These are phyloP conservation scores for Lanius ludovicianus DNA, from an alignment of 2,113 vertebrate genomes.

Conservation along the genomic window DNA sequence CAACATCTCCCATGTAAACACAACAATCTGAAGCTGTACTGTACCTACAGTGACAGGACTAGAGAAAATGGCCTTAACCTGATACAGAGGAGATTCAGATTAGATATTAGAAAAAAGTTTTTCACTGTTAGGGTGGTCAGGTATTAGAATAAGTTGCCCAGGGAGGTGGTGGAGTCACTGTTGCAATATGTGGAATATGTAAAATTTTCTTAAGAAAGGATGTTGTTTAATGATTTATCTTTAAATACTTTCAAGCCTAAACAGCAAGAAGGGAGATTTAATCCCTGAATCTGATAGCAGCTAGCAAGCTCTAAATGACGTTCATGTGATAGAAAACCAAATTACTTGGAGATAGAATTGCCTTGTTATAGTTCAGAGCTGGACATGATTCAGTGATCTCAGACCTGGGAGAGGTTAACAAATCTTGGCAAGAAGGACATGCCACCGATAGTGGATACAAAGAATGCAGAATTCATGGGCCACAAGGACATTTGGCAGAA, in stretches of 20 bases:
- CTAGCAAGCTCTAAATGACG: not conserved
- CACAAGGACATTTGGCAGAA: not conserved
- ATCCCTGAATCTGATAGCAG: not conserved
- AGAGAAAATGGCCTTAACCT: not conserved
- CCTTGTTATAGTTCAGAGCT: not conserved
- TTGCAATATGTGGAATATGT: not conserved
- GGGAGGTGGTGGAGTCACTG: not conserved
- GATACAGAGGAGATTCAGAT: not conserved
- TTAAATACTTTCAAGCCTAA: not conserved
- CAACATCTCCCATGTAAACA: not conserved
- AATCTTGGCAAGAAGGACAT: not conserved
- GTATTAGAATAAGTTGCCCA: not conserved
- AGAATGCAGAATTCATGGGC: not conserved
- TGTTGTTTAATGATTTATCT: not conserved
- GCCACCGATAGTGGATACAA: not conserved
- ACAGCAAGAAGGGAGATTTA: not conserved
- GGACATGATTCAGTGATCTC: not conserved
- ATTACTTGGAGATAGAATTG: not conserved
- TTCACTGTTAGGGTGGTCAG: not conserved
- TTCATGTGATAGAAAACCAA: not conserved
- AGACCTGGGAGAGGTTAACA: not conserved
- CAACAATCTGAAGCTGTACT: not conserved
- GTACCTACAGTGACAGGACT: not conserved
- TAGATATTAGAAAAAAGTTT: not conserved
- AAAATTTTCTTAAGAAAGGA: not conserved